Conservation (phyloP, 2,888 invertebrate species). For the Protodeltote pygarga region DNA sequence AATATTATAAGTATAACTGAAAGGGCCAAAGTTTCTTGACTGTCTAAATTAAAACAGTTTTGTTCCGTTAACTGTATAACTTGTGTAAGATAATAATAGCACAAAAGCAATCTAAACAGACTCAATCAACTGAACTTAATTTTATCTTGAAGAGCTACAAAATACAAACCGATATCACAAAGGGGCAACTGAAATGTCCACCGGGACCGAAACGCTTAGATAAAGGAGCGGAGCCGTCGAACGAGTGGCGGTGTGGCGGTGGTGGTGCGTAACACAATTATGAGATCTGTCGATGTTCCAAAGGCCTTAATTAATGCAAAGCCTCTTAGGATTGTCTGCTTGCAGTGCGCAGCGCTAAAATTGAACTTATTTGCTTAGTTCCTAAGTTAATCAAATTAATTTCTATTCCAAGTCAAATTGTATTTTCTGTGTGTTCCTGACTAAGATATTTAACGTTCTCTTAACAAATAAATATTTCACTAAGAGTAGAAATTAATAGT, state of each 20-base stretch:
- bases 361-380: constrained; percentile 9
- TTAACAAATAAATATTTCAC: no score
- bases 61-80: constrained; percentile 4
- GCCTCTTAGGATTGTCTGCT: constrained; percentile 23
- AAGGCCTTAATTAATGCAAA: constrained; percentile 50
- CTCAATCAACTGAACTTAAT: constrained; percentile 10
- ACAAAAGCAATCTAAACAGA: constrained; percentile 15
- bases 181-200: constrained; percentile 15
- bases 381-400: background rate
- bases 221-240: constrained; percentile 19
- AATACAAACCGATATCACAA: constrained; percentile 13
- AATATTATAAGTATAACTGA: no score
- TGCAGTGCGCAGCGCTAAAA: constrained; percentile 8
- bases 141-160: constrained; percentile 6
- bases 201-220: constrained; percentile 21
- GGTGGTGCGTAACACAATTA: constrained; percentile 51
- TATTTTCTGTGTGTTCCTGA: background rate
- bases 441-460: background rate
- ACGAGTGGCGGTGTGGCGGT: no score
- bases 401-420: background rate
- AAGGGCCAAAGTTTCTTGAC: no score
- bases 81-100: constrained; percentile 13
- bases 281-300: constrained; percentile 38
- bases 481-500: no score
- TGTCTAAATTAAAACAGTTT: constrained; percentile 15